Conservation (phyloP, 2,113 vertebrate species). For the Nothocercus julius region DNA sequence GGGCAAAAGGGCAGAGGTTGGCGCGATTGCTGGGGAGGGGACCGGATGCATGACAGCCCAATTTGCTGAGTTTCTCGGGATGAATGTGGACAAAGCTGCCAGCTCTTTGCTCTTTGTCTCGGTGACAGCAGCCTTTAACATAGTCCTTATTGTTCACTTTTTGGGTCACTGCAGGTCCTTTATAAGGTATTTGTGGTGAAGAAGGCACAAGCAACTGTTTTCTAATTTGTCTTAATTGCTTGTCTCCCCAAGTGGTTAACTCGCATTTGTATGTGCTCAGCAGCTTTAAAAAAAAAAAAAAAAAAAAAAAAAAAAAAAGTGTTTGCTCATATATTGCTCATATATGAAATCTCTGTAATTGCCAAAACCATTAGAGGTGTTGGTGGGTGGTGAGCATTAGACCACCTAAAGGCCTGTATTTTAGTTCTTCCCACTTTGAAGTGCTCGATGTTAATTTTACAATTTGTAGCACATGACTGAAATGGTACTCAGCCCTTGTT, state of each 20-base stretch:
- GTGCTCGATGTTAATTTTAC: neutral
- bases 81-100: conserved; percentile 82
- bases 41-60: conserved; percentile 88
- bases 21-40: conserved; percentile 79
- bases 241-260: conserved; percentile 81
- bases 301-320: conserved; percentile 72
- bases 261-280: conserved; percentile 72
- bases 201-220: conserved; percentile 76
- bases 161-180: conserved; percentile 84
- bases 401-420: conserved; percentile 29
- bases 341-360: conserved; percentile 78
- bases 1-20: conserved; percentile 78
- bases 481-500: neutral
- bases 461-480: neutral
- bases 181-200: conserved; percentile 73
- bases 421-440: conserved; percentile 50
- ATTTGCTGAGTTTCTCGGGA: conserved; percentile 86
- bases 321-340: conserved; percentile 77
- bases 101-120: conserved; percentile 69
- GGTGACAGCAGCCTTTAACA: conserved; percentile 83
- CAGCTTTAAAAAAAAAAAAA: conserved; percentile 73
- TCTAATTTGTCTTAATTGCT: conserved; percentile 91
- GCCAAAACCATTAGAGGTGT: conserved; percentile 59
- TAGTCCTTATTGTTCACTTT: conserved; percentile 81
- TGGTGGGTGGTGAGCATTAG: conserved; percentile 45